Conservation (phyloP, 2,888 invertebrate species). For the Caenorhabditis plicata region DNA sequence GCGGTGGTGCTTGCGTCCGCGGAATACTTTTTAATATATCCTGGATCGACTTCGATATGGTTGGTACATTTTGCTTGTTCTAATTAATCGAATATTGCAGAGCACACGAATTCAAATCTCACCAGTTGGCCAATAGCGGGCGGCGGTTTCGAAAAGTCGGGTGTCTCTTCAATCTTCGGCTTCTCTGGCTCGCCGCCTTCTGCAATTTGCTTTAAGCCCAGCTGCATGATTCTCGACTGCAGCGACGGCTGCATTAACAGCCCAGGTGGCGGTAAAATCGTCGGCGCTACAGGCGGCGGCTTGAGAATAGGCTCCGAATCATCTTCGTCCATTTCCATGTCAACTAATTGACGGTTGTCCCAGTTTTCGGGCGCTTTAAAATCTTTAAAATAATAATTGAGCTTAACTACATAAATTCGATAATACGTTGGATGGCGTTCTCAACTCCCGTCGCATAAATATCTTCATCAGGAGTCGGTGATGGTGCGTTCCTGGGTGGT, state of each 20-base stretch:
- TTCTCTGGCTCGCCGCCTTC: conserved; percentile 7
- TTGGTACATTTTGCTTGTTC: too few relatives aligned
- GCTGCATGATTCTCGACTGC: conserved; percentile 21
- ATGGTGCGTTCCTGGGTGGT: conserved; percentile 50
- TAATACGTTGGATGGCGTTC: conserved; percentile 18
- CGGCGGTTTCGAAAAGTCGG: conserved; percentile 3
- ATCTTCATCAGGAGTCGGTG: conserved; percentile 43
- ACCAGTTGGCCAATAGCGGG: not conserved
- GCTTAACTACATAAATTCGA: not conserved
- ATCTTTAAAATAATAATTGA: not conserved
- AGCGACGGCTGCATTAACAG: conserved; percentile 17
- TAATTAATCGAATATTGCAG: not conserved
- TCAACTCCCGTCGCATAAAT: conserved; percentile 33
- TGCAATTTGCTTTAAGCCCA: conserved; percentile 22
- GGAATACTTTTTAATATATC: too few relatives aligned
- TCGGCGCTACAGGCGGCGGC: not conserved
- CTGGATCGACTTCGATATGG: too few relatives aligned
- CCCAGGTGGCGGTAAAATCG: conserved; percentile 2
- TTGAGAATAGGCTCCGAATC: conserved; percentile 5
- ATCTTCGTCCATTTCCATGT: conserved; percentile 36
- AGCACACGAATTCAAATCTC: not conserved
- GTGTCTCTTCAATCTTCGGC: not conserved
- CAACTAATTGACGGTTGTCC: conserved; percentile 20
- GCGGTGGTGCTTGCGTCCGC: not conserved
- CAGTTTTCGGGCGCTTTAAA: conserved; percentile 3